Percentiles rank a stretch among this genome's conserved stretches.
Conservation (phyloP, 2,888 invertebrate species). For the Vannuccia rotundouncinata region DNA sequence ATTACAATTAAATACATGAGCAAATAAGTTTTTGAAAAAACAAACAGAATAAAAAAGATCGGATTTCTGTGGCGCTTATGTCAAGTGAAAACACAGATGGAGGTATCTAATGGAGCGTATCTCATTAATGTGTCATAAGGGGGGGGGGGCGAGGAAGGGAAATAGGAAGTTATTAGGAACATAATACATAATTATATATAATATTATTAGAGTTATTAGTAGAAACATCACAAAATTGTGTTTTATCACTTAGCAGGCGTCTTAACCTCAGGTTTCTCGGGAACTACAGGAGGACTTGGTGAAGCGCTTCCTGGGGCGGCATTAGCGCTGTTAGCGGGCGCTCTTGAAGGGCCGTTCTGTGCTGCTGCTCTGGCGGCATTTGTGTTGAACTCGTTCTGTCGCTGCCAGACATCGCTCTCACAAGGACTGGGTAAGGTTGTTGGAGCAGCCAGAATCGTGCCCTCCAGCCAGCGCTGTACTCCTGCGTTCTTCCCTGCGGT, state of each 20-base stretch:
- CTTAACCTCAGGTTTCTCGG: neutral
- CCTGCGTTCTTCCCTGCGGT: neutral
- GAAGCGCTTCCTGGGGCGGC: neutral
- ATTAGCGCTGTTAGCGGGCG: too few relatives aligned
- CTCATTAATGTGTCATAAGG: too few relatives aligned
- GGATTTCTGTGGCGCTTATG: neutral
- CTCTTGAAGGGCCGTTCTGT: neutral
- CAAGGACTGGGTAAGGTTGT: slow-evolving; percentile 11
- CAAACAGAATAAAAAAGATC: neutral
- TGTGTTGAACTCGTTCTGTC: slow-evolving; percentile 32
- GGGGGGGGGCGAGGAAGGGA: neutral
- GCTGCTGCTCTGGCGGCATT: neutral
- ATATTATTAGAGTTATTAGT: neutral
- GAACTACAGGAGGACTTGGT: neutral
- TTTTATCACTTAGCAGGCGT: neutral
- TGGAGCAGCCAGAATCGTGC: neutral
- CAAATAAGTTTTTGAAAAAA: neutral
- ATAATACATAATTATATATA: neutral
- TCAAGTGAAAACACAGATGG: neutral
- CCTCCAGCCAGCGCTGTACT: neutral
- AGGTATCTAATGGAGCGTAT: neutral
- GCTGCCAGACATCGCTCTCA: slow-evolving; percentile 31
- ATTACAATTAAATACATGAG: neutral
- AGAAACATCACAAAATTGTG: neutral
- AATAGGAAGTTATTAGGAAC: too few relatives aligned